Conservation (phyloP, 2,797 vertebrate genomes). For the Harpagifer antarcticus region DNA sequence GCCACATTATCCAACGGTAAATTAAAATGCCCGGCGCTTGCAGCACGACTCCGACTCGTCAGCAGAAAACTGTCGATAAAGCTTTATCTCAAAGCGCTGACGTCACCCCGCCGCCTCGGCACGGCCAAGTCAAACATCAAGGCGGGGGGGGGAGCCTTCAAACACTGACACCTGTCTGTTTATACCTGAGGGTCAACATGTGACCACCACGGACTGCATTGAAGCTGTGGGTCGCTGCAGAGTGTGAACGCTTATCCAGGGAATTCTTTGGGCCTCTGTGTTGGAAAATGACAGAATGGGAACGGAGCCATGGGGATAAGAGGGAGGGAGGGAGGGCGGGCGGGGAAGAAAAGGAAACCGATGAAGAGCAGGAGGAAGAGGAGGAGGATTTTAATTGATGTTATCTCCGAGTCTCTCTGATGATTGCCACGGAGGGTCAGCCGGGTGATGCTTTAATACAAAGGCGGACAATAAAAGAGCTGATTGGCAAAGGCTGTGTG, state of each 20-base stretch:
- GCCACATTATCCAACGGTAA: constrained; percentile 12
- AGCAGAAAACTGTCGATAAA: constrained; percentile 24
- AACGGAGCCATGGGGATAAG: constrained; percentile 75
- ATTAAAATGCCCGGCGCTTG: constrained; percentile 17
- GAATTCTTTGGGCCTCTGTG: constrained; percentile 67
- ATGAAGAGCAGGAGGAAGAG: constrained; percentile 5
- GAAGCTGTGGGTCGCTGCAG: constrained; percentile 56
- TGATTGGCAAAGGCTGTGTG: constrained; percentile 50
- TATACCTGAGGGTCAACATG: constrained; percentile 72
- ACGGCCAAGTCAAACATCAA: constrained; percentile 63
- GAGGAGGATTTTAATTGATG: constrained; percentile 62
- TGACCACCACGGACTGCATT: constrained; percentile 33
- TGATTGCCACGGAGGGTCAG: constrained; percentile 69
- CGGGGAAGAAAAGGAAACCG: neutral
- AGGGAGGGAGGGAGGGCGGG: constrained; percentile 33
- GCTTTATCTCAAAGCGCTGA: constrained; percentile 37
- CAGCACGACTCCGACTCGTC: constrained; percentile 26
- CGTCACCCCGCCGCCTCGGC: constrained; percentile 31
- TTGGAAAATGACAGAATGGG: constrained; percentile 81
- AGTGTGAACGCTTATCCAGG: constrained; percentile 73
- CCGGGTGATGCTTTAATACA: constrained; percentile 66
- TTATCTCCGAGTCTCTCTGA: constrained; percentile 70
- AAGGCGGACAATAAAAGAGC: constrained; percentile 55
- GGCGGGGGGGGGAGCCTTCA: constrained; percentile 65
- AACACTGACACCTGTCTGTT: constrained; percentile 70